Evolutionary conservation across 2,888 invertebrate genomes (phyloP).

Genomic region (Halictus quadricinctus): DNA sequence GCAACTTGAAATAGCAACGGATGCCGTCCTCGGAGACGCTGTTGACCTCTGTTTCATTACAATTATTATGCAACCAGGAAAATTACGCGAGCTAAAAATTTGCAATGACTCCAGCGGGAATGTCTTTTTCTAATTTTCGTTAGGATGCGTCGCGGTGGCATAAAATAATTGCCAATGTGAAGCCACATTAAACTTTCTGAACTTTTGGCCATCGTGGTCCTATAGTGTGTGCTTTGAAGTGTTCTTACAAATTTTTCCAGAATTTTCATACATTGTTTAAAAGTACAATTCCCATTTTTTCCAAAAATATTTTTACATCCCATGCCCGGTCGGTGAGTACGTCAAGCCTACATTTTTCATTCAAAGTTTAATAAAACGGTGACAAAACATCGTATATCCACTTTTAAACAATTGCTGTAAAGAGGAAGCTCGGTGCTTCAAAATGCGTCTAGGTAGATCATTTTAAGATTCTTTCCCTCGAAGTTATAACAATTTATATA

Average conservation of each 20-base stretch:
- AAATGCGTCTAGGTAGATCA: too few relatives aligned
- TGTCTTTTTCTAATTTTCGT: background rate
- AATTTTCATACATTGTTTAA: background rate
- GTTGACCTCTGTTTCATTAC: conserved; percentile 14
- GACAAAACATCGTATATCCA: too few relatives aligned
- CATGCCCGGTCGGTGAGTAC: too few relatives aligned
- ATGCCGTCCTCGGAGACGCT: conserved; percentile 29
- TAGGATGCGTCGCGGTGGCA: background rate
- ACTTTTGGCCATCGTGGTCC: background rate
- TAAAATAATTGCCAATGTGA: background rate
- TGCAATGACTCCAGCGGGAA: background rate
- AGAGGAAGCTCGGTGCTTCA: too few relatives aligned
- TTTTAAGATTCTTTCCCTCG: too few relatives aligned
- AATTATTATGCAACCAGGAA: background rate
- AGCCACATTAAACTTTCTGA: background rate
- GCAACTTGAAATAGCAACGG: conserved; percentile 36
- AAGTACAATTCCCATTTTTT: too few relatives aligned
- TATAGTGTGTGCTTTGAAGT: background rate
- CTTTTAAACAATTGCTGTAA: too few relatives aligned
- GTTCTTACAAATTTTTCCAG: background rate
- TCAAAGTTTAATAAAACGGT: too few relatives aligned
- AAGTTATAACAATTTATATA: too few relatives aligned
- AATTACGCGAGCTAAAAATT: conserved; percentile 9
- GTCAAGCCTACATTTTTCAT: too few relatives aligned
- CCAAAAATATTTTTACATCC: too few relatives aligned